phyloP scores from a whole-genome alignment of 2,888 invertebrate genomes.

The Aromia moschata region DNA sequence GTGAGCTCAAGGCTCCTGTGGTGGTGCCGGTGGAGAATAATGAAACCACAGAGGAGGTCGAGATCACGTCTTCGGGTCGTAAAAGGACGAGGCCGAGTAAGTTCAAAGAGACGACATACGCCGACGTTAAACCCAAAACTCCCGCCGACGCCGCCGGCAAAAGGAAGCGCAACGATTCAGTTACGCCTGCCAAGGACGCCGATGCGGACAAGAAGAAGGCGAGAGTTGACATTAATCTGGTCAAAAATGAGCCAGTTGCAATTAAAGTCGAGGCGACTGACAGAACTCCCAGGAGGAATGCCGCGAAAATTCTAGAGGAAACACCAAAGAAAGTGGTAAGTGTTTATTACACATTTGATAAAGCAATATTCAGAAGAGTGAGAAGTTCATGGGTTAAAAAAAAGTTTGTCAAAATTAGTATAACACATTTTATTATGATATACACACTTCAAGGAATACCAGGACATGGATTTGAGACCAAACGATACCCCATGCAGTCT shows the following conservation, averaged over 20 bases:
- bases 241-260: slow-evolving; percentile 3
- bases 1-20: slow-evolving; percentile 41
- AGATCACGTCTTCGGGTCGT: slow-evolving; percentile 72
- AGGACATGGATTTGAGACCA: too few species aligned
- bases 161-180: slow-evolving; percentile 54
- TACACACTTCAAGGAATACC: too few species aligned
- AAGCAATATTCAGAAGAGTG: too few species aligned
- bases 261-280: slow-evolving; percentile 17
- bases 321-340: slow-evolving; percentile 28
- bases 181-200: slow-evolving; percentile 44
- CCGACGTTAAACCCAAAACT: slow-evolving; percentile 56
- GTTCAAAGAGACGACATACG: slow-evolving; percentile 72
- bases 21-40: slow-evolving; percentile 32
- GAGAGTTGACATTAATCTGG: slow-evolving; percentile 32
- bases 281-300: slow-evolving; percentile 17
- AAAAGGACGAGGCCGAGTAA: slow-evolving; percentile 72
- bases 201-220: slow-evolving; percentile 53
- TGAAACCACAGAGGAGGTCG: slow-evolving; percentile 60
- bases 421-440: too few species aligned
- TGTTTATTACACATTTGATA: too few species aligned
- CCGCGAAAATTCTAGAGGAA: slow-evolving; percentile 17
- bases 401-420: too few species aligned
- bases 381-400: too few species aligned
- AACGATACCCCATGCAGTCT: too few species aligned
- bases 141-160: slow-evolving; percentile 45